phyloP scores from a whole-genome alignment of 2,888 invertebrate genomes.

The Liodrosophila aerea region DNA sequence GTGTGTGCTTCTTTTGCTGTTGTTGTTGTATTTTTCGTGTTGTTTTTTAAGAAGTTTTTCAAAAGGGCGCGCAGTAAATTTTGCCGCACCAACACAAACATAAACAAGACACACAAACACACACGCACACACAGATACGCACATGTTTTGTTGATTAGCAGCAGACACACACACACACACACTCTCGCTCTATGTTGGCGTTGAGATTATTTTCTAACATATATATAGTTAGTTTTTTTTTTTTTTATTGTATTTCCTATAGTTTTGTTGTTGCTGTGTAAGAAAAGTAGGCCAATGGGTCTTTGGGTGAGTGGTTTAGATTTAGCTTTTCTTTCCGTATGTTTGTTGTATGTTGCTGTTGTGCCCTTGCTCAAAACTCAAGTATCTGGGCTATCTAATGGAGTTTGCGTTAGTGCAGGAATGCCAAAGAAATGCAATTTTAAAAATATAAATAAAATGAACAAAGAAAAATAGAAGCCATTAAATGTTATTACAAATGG shows the following conservation, averaged over 20 bases:
- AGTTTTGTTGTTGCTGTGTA: conserved; percentile 58
- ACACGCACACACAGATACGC: conserved; percentile 24
- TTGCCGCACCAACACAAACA: conserved; percentile 48
- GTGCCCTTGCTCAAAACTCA: conserved; percentile 45
- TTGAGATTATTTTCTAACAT: conserved; percentile 73
- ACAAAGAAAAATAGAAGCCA: too few species aligned
- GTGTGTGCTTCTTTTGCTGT: conserved; percentile 12
- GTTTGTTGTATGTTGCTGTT: neutral
- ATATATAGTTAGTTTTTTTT: conserved; percentile 16
- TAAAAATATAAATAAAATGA: too few species aligned
- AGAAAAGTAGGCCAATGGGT: conserved; percentile 80
- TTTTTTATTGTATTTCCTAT: conserved; percentile 58
- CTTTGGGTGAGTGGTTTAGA: conserved; percentile 77
- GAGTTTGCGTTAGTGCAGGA: conserved; percentile 9
- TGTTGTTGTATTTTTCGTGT: conserved; percentile 13
- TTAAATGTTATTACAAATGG: too few species aligned
- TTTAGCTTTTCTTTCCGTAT: conserved; percentile 42
- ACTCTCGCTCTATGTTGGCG: conserved; percentile 44
- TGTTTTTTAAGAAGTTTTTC: conserved; percentile 50
- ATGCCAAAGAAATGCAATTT: too few species aligned
- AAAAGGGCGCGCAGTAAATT: conserved; percentile 72
- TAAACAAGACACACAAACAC: conserved; percentile 30
- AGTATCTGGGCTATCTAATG: conserved; percentile 21
- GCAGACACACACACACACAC: conserved; percentile 30
- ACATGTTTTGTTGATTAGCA: conserved; percentile 54